phyloP scores from a whole-genome alignment of 2,888 invertebrate genomes.

The Rhagium mordax region DNA sequence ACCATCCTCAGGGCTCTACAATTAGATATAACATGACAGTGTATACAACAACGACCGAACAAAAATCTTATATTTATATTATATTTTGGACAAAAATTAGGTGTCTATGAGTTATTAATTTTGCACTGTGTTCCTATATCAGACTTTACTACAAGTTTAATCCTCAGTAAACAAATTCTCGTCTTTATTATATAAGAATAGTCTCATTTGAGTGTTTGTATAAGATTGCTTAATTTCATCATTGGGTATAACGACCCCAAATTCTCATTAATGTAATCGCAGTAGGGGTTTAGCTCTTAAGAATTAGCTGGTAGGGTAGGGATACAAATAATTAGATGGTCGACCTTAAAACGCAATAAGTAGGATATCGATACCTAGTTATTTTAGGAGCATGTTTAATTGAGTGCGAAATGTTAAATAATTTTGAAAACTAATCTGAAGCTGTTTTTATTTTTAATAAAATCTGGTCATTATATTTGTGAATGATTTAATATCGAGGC shows the following conservation, averaged over 20 bases:
- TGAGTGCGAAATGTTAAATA: too few relatives aligned
- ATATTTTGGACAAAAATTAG: too few relatives aligned
- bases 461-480: too few relatives aligned
- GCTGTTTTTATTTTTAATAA: too few relatives aligned
- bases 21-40: too few relatives aligned
- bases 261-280: constrained; percentile 1
- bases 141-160: neutral
- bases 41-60: too few relatives aligned
- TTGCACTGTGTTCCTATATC: too few relatives aligned
- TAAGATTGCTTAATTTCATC: neutral
- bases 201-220: neutral
- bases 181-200: neutral
- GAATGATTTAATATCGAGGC: too few relatives aligned
- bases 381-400: neutral
- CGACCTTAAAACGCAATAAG: neutral
- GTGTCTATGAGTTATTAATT: too few relatives aligned
- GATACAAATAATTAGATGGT: neutral
- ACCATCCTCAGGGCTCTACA: too few relatives aligned
- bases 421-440: too few relatives aligned
- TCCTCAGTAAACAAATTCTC: neutral
- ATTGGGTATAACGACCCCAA: neutral
- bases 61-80: too few relatives aligned
- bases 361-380: neutral
- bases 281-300: neutral
- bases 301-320: neutral